These are phyloP conservation scores for Ailuropoda melanoleuca DNA, from an alignment of 2,113 vertebrate genomes.

Conservation along the genomic window DNA sequence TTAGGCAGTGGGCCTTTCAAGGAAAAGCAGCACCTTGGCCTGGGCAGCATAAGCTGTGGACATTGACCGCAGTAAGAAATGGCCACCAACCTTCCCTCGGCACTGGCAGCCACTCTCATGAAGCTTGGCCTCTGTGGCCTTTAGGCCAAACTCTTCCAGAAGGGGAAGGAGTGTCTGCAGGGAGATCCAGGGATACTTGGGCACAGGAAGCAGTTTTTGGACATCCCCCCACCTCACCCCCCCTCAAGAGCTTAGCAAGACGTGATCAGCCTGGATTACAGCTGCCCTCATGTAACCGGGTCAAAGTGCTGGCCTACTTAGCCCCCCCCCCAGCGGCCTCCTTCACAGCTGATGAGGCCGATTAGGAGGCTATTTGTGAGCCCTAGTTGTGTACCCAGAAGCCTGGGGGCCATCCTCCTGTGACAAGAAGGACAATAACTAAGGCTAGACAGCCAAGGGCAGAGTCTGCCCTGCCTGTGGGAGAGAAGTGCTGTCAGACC, in stretches of 20 bases:
- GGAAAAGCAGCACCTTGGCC: neutral
- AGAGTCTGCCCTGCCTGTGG: neutral
- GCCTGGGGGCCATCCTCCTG: neutral
- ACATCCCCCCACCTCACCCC: neutral
- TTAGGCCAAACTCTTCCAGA: conserved; percentile 40
- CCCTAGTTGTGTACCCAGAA: conserved; percentile 33
- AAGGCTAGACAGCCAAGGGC: neutral
- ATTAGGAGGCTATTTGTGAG: conserved; percentile 78
- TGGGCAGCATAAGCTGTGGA: neutral
- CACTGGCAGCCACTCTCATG: neutral
- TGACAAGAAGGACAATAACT: conserved; percentile 42
- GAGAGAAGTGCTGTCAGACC: neutral
- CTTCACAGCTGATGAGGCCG: conserved; percentile 76
- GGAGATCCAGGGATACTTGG: conserved; percentile 47
- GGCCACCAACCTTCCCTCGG: neutral
- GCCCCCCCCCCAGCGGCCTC: conserved; percentile 58
- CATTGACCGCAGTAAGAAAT: neutral
- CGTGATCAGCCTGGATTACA: conserved; percentile 71
- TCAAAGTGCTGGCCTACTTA: conserved; percentile 77
- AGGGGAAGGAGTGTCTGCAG: conserved; percentile 3
- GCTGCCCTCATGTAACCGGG: conserved; percentile 71
- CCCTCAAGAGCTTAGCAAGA: conserved; percentile 58
- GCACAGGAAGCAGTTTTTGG: conserved; percentile 61
- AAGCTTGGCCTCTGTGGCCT: neutral
- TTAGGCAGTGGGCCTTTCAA: neutral